Percentiles rank a stretch among this genome's conserved stretches.
phyloP scores from a whole-genome alignment of 2,113 vertebrate genomes.

The Paralichthys olivaceus region DNA sequence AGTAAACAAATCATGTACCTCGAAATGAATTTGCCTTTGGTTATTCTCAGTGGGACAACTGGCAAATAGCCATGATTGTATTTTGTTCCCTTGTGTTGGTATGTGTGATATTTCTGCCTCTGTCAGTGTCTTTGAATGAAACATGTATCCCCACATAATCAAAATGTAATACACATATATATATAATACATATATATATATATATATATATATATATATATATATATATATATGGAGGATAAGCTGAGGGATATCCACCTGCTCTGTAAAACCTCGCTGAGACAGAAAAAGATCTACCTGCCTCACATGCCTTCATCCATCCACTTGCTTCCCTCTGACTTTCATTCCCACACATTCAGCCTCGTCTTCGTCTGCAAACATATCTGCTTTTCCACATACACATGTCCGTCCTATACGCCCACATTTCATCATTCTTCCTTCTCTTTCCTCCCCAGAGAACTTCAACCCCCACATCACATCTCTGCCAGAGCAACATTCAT shows the following conservation, averaged over 20 bases:
- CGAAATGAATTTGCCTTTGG: conserved; percentile 24
- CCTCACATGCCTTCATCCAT: conserved; percentile 16
- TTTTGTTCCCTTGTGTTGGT: conserved; percentile 25
- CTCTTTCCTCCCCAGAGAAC: conserved; percentile 50
- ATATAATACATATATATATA: too few relatives aligned
- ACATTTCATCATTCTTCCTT: conserved; percentile 49
- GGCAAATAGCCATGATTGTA: conserved; percentile 22
- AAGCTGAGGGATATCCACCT: conserved; percentile 44
- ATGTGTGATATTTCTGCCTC: background rate
- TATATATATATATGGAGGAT: conserved; percentile 15
- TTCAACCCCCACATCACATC: conserved; percentile 46
- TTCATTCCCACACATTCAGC: conserved; percentile 7
- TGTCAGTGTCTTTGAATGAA: conserved; percentile 20
- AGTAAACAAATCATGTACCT: conserved; percentile 27
- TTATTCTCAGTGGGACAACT: conserved; percentile 20
- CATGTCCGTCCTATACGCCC: conserved; percentile 53
- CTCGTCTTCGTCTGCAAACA: conserved; percentile 24
- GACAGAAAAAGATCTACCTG: conserved; percentile 2
- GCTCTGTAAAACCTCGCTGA: conserved; percentile 18
- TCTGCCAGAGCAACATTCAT: conserved; percentile 24
- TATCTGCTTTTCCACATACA: conserved; percentile 27
- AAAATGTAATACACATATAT: conserved; percentile 38
- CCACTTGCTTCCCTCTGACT: conserved; percentile 8
- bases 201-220: conserved; percentile 3
- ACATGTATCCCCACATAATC: conserved; percentile 29